Conservation (phyloP, 2,797 vertebrate species). For the Pyrocephalus nanus region DNA sequence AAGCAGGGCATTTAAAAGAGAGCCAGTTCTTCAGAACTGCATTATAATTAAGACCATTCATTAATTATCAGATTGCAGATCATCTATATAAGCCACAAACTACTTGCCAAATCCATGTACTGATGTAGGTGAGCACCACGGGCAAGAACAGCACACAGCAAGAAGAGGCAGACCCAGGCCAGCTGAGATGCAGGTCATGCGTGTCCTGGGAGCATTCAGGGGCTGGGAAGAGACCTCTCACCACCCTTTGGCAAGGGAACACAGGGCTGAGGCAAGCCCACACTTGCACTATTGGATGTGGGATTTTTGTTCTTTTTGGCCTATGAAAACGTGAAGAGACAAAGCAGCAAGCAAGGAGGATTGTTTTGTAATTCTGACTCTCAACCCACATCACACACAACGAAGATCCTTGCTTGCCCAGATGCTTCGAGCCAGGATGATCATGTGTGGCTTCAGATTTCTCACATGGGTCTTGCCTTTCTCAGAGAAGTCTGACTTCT, state of each 20-base stretch:
- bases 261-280: neutral
- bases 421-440: neutral
- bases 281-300: neutral
- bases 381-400: neutral
- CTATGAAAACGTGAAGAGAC: neutral
- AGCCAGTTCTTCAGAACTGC: neutral
- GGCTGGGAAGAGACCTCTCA: neutral
- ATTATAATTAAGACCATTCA: neutral
- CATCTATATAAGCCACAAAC: neutral
- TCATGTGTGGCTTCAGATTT: neutral
- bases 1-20: neutral
- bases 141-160: neutral
- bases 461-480: neutral
- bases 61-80: neutral
- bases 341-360: neutral
- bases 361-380: neutral
- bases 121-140: rapidly evolving
- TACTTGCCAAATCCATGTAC: neutral
- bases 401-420: rapidly evolving
- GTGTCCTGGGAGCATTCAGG: neutral
- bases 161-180: neutral
- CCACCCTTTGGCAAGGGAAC: neutral
- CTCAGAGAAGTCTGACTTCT: neutral
- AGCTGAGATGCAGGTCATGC: neutral
- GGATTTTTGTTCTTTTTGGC: neutral